phyloP scores from a whole-genome alignment of 2,113 vertebrate genomes.

The Cariama cristata region DNA sequence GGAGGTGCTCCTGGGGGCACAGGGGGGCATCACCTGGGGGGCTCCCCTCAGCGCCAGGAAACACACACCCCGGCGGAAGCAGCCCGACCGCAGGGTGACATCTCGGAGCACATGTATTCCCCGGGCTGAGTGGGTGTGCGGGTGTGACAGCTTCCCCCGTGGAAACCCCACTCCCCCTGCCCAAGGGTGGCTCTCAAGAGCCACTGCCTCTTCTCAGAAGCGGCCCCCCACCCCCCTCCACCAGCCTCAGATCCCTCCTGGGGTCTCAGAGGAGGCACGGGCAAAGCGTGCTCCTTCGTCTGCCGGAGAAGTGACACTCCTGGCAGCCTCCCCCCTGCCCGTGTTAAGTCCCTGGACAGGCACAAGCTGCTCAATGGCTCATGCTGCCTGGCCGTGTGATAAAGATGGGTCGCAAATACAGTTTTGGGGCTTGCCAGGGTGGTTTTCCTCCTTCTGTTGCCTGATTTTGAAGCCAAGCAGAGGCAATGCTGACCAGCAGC shows the following conservation, averaged over 20 bases:
- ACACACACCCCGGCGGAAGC: rapidly evolving
- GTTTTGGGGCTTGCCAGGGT: neutral
- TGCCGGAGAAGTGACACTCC: neutral
- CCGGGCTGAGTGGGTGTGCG: neutral
- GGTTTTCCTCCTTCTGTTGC: neutral
- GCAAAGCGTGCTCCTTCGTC: neutral
- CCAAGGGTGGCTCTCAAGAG: rapidly evolving
- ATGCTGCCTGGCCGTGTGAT: neutral
- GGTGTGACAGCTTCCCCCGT: rapidly evolving
- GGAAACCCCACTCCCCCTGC: neutral
- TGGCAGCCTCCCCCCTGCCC: neutral
- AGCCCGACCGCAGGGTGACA: neutral
- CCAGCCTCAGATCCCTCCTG: neutral
- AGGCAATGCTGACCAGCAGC: neutral
- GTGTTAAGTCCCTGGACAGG: neutral
- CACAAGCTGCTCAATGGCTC: neutral
- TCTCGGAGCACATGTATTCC: neutral
- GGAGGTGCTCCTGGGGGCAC: neutral
- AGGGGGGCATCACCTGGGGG: neutral
- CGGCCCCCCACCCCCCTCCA: rapidly evolving
- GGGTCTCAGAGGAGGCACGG: neutral
- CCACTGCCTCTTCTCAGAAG: neutral
- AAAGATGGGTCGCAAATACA: neutral
- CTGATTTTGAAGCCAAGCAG: neutral
- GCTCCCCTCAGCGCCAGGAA: neutral